These are phyloP conservation scores for Papilio gigon DNA, from an alignment of 2,888 invertebrate species.

Conservation along the genomic window DNA sequence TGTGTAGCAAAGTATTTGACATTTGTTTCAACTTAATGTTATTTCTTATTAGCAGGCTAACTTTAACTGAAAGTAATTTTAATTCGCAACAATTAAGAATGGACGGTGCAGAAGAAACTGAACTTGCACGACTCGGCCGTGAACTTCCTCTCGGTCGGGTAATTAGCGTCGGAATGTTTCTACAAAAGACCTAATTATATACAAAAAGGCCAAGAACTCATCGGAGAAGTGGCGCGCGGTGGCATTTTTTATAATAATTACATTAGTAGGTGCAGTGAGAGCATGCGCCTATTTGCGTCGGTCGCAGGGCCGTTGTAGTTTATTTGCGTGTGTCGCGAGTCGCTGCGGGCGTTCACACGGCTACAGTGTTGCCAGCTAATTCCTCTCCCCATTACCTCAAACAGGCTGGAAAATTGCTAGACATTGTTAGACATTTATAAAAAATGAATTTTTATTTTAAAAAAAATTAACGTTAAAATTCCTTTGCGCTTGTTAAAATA, in stretches of 20 bases:
- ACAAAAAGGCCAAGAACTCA: conserved; percentile 34
- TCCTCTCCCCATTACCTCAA: conserved; percentile 37
- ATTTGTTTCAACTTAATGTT: not conserved
- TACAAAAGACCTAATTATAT: conserved; percentile 32
- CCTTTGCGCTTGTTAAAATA: conserved; percentile 26
- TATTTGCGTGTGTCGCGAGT: conserved; percentile 78
- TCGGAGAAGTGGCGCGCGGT: conserved; percentile 27
- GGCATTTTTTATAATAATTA: conserved; percentile 59
- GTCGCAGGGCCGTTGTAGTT: conserved; percentile 54
- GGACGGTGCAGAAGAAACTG: conserved; percentile 6
- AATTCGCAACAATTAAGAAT: conserved; percentile 6
- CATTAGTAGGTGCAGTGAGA: conserved; percentile 47
- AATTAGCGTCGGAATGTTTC: conserved; percentile 31
- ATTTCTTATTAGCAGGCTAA: not conserved
- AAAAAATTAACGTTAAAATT: conserved; percentile 21
- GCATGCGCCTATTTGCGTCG: conserved; percentile 67
- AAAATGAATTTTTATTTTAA: conserved; percentile 6
- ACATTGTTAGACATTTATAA: conserved; percentile 20
- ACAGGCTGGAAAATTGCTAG: conserved; percentile 36
- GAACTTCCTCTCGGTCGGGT: conserved; percentile 4
- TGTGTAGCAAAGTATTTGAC: conserved; percentile 1
- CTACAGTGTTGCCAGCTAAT: conserved; percentile 46
- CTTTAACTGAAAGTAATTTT: not conserved
- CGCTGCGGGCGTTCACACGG: conserved; percentile 74
- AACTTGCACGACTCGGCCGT: conserved; percentile 1